Evolutionary conservation across 2,113 vertebrate species (phyloP).

Genomic region (Apodemus sylvaticus): DNA sequence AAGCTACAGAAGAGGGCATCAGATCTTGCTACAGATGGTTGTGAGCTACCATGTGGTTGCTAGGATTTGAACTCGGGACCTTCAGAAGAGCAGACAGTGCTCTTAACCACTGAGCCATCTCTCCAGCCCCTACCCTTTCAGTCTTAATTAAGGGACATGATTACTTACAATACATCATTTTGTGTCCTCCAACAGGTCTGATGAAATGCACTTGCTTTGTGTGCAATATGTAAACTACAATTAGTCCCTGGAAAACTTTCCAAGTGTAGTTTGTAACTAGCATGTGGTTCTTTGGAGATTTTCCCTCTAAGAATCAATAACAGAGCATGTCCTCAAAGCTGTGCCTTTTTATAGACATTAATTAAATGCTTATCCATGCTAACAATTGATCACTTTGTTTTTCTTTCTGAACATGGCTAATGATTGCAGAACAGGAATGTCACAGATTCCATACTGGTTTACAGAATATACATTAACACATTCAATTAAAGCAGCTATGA

Average conservation of each 20-base stretch:
- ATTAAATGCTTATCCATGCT: constrained; percentile 49
- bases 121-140: constrained; percentile 27
- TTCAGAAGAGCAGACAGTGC: no score
- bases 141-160: constrained; percentile 62
- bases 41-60: no score
- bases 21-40: no score
- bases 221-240: constrained; percentile 42
- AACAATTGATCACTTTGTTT: constrained; percentile 42
- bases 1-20: no score
- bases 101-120: no score
- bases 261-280: constrained; percentile 56
- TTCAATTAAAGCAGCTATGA: constrained; percentile 44
- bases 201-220: constrained; percentile 40
- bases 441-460: constrained; percentile 43
- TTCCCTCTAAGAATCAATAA: constrained; percentile 63
- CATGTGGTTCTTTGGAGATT: constrained; percentile 55
- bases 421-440: constrained; percentile 39
- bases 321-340: constrained; percentile 46
- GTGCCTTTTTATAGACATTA: constrained; percentile 50
- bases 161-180: constrained; percentile 45
- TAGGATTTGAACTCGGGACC: no score
- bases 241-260: constrained; percentile 64
- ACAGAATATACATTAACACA: background rate
- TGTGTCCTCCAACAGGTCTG: constrained; percentile 49
- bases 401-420: constrained; percentile 44